These are phyloP conservation scores for Watsonalla cultraria DNA, from an alignment of 2,888 invertebrate genomes.

Conservation along the genomic window DNA sequence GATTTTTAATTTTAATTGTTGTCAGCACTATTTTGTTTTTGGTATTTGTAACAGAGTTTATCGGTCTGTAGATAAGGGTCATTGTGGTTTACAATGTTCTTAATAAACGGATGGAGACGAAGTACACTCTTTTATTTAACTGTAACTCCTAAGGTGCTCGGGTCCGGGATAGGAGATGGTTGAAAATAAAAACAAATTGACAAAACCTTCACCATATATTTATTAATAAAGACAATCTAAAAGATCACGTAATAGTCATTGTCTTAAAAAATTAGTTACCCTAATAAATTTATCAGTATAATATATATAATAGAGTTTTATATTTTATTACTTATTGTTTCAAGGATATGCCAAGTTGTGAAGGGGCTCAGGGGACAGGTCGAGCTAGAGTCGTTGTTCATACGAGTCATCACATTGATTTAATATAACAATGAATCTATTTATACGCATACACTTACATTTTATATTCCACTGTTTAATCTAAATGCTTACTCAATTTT, in stretches of 20 bases:
- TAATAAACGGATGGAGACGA: slow-evolving; percentile 69
- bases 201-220: slow-evolving; percentile 79
- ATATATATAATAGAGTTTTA: slow-evolving; percentile 66
- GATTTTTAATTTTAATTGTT: slow-evolving; percentile 66
- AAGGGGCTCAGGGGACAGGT: slow-evolving; percentile 59
- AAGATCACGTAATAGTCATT: slow-evolving; percentile 79
- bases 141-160: slow-evolving; percentile 1
- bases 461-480: slow-evolving; percentile 61
- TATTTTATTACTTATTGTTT: slow-evolving; percentile 78
- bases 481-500: slow-evolving; percentile 71
- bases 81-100: slow-evolving; percentile 69
- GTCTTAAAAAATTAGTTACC: slow-evolving; percentile 79
- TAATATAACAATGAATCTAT: slow-evolving; percentile 71
- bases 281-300: slow-evolving; percentile 74
- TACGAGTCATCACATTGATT: slow-evolving; percentile 73
- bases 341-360: slow-evolving; percentile 78
- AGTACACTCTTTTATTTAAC: slow-evolving; percentile 25
- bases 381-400: slow-evolving; percentile 69
- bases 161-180: not conserved
- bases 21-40: slow-evolving; percentile 68
- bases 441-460: slow-evolving; percentile 64
- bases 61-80: slow-evolving; percentile 58
- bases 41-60: slow-evolving; percentile 71
- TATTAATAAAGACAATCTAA: slow-evolving; percentile 80
- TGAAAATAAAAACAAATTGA: slow-evolving; percentile 67